Evolutionary conservation across 2,797 vertebrate species (phyloP).

Genomic region (Karalla daura): DNA sequence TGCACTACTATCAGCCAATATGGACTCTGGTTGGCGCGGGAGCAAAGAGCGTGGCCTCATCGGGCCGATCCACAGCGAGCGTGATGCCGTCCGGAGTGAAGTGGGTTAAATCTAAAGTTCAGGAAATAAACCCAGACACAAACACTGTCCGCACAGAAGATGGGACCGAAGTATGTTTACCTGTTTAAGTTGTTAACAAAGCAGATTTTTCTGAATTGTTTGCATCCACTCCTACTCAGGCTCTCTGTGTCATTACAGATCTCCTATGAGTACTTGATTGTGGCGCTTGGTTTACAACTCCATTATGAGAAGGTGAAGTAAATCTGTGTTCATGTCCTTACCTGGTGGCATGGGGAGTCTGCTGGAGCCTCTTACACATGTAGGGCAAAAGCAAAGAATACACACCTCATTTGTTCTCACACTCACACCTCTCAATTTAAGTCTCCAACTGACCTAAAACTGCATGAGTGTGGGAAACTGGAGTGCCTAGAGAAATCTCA

Average conservation of each 20-base stretch:
- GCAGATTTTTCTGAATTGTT: background rate
- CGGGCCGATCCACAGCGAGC: constrained; percentile 85
- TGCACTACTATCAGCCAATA: constrained; percentile 96
- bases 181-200: background rate
- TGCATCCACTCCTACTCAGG: background rate
- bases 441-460: no score
- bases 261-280: constrained; percentile 94
- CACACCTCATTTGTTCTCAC: no score
- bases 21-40: constrained; percentile 98
- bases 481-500: no score
- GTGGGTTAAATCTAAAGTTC: constrained; percentile 92
- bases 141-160: constrained; percentile 87
- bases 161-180: constrained; percentile 85
- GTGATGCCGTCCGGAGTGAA: constrained; percentile 92
- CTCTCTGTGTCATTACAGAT: constrained; percentile 81
- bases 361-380: no score
- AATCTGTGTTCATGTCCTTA: constrained; percentile 8
- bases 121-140: constrained; percentile 89
- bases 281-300: constrained; percentile 93
- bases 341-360: no score
- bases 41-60: constrained; percentile 86
- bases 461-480: no score
- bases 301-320: constrained; percentile 92
- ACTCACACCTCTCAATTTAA: no score
- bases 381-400: no score